Base-by-base conservation (phyloP, 2,113 vertebrate genomes). In the Boulengeromyrus knoepffleri region DNA sequence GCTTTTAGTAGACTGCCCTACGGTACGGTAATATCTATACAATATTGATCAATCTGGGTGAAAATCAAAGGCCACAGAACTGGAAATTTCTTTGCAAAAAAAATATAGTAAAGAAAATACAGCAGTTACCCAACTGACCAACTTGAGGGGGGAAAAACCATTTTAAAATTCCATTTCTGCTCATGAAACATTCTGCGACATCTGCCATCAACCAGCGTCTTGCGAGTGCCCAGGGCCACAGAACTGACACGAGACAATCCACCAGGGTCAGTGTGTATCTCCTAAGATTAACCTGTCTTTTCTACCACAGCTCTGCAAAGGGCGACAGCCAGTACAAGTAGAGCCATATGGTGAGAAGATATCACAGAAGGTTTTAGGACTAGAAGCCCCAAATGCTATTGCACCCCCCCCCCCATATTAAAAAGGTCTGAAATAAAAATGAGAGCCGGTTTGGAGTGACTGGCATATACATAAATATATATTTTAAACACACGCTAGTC, bases 11-110 rank as follows among this genome's bases (percentile, higher is more conserved):
- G 74, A 42, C 74, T 56, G 47, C n/a, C n/a, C 36, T 56, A n/a
- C 24, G 3, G 31, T 49, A 74, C 12, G 21, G 49, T 62, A 45
- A 62, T 24, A 39, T 88, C 56, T 88, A 36, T 87, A 87, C 19
- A 42, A 66, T 58, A 66, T 62, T 31, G 31, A 66, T 24, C 36
- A 46, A 45, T 45, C 36, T 62, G 56, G 56, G 36, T 24, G 42
- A 62, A 45, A 85, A 88, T 53, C 39, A 88, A 88, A 88, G 87
- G 87, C 87, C 87, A 58, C 87, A 88, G 6, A 88, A 15, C 4
- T n/a, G 49, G 49, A 53, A 46, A 87, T 56, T 46, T 86, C 84
- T 50, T 86, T 50, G 45, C 45, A 87, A 47, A 87, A 87, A 56
- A 39, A 56, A 52, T 56, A 46, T 3, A 24, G 45, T 45, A 85